Evolutionary conservation across 64 coral and sea anemone genomes (phyloP), one percentile per base, ranked within the genome.

Genomic region (Pocillopora verrucosa): DNA sequence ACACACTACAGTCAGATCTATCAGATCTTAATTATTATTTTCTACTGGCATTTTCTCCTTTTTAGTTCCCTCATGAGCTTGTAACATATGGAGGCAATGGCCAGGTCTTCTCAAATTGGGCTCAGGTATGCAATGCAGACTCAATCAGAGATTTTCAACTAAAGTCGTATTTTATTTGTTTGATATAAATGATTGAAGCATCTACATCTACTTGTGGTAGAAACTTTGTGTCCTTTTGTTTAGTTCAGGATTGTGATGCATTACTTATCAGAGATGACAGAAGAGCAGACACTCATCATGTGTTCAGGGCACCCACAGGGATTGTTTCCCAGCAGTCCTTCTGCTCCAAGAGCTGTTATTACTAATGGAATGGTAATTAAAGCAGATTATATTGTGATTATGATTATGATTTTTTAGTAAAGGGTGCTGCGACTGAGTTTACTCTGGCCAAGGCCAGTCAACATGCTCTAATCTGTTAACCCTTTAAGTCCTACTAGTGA

Each of bases 11-110:
- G n/a, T n/a, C n/a, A n/a, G n/a, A n/a, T n/a, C n/a, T n/a, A n/a
- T n/a, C n/a, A n/a, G n/a, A n/a, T n/a, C n/a, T n/a, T n/a, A n/a
- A n/a, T n/a, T 36, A 14, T 75, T 16, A 34, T 37, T 65, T 65
- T 56, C 11, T 87, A 10, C 15, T 30, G 34, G 13, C 62, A 35
- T 22, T 61, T 1, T 92, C 61, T 82, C 11, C 60, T 78, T 67
- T 37, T 36, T 61, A 99, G 97, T 99, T 95, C 74, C 97, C 97
- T 37, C 93, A 99, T 86, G 97, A 99, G 59, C 91, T 99, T 64
- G 91, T 99, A 1, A 95, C 93, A 1, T 99, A 99, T 95, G 97
- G 97, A 73, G 97, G 97, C 75, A 95, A 99, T 99, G 97, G 97
- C 11, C 97, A 99, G 41, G 97, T 99, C 34, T 99, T 99, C 74